These are phyloP conservation scores for Periplaneta americana DNA, from an alignment of 1,140 invertebrate species.

Conservation along the genomic window DNA sequence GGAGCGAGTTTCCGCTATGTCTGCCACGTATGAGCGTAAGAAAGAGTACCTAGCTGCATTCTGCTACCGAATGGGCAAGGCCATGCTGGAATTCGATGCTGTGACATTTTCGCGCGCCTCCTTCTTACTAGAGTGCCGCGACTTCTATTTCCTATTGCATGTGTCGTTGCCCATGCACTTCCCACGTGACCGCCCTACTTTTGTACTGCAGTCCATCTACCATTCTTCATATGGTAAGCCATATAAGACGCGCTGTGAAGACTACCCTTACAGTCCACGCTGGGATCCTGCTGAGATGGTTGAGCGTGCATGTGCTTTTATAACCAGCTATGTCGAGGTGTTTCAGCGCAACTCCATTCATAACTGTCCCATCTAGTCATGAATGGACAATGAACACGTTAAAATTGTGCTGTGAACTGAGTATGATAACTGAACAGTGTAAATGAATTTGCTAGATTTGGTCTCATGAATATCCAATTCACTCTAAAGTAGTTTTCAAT, in stretches of 20 bases:
- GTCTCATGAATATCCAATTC: no score
- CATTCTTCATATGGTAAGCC: constrained; percentile 25
- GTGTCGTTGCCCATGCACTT: constrained; percentile 29
- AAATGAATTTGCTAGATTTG: no score
- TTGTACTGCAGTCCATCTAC: constrained; percentile 29
- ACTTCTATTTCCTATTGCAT: constrained; percentile 29
- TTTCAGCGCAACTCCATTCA: constrained; percentile 17
- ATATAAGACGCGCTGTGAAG: constrained; percentile 21
- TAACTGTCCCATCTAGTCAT: not conserved
- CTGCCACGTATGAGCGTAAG: constrained; percentile 28
- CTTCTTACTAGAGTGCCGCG: constrained; percentile 29
- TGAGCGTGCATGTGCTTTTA: constrained; percentile 6
- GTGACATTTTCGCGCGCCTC: constrained; percentile 27
- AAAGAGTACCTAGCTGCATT: constrained; percentile 30
- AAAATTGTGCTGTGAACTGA: no score
- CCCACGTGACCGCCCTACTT: constrained; percentile 29
- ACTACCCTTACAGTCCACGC: constrained; percentile 23
- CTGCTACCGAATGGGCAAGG: constrained; percentile 24
- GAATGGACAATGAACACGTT: no score
- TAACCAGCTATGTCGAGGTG: constrained; percentile 6
- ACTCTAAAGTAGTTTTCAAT: no score
- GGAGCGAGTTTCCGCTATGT: constrained; percentile 32
- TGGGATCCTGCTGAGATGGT: constrained; percentile 12
- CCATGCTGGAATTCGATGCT: constrained; percentile 34
- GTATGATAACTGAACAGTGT: no score